These are phyloP conservation scores for Macaria notata DNA, from an alignment of 2,888 invertebrate genomes.

Conservation along the genomic window DNA sequence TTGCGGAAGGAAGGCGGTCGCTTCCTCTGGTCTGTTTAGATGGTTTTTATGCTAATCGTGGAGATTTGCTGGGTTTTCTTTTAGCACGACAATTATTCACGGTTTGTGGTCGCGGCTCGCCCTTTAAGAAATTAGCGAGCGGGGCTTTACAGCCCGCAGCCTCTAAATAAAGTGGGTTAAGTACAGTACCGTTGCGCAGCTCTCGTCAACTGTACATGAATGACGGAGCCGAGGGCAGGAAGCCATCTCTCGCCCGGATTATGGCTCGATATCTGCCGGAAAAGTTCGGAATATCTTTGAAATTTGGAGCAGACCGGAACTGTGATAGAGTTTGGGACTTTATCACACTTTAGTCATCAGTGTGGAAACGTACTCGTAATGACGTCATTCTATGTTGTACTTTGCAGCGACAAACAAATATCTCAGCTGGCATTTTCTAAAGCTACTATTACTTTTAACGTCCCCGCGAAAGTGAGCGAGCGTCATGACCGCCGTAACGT, in stretches of 20 bases:
- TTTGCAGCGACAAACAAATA: background rate
- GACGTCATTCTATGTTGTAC: background rate
- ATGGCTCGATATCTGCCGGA: constrained; percentile 17
- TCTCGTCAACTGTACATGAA: constrained; percentile 37
- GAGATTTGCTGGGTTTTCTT: constrained; percentile 75
- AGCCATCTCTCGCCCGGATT: constrained; percentile 28
- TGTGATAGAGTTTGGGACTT: constrained; percentile 5
- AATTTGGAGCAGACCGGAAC: constrained; percentile 12
- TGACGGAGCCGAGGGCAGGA: constrained; percentile 26
- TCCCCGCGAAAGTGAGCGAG: constrained; percentile 45
- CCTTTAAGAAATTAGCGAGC: constrained; percentile 64
- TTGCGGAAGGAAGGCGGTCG: constrained; percentile 77
- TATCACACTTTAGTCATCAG: constrained; percentile 27
- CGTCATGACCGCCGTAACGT: constrained; percentile 45
- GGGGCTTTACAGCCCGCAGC: constrained; percentile 18
- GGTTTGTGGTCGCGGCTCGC: constrained; percentile 50
- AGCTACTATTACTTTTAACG: constrained; percentile 51
- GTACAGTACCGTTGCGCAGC: constrained; percentile 33
- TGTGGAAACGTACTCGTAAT: background rate
- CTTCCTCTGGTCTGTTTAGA: constrained; percentile 76
- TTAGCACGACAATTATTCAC: constrained; percentile 75
- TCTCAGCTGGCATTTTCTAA: constrained; percentile 35
- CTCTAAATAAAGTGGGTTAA: constrained; percentile 38
- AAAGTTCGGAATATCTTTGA: constrained; percentile 14
- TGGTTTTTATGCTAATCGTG: constrained; percentile 79